Evolutionary conservation across 2,888 invertebrate species (phyloP), one percentile per base, ranked within the genome.

Genomic region (Trichogramma evanescens): DNA sequence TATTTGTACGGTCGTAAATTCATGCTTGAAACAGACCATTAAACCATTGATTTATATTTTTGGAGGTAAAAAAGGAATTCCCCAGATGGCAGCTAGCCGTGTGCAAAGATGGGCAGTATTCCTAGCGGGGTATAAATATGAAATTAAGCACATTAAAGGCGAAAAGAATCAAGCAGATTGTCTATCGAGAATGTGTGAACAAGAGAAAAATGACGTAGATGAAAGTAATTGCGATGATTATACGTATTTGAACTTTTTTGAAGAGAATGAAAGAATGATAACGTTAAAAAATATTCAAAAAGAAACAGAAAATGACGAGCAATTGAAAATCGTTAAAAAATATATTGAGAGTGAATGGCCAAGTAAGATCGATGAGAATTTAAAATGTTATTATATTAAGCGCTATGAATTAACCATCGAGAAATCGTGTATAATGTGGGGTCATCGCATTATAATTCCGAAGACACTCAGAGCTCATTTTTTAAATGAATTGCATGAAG

Each of bases 1-100:
- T 79, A 72, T 61, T 42, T 78, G 1, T 75, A 66, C 63, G 80
- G 78, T 1, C 59, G 66, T 13, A 13, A 26, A 26, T 59, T 65
- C 40, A n/a, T 45, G 1, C 43, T 62, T 1, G 49, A 62, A 26
- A 62, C 62, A 8, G 63, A 65, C 50, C 58, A 65, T 53, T 53
- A 54, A 62, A 50, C 63, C 59, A 52, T 63, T 79, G n/a, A 66
- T 54, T 4, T 66, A 63, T 38, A 69, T 78, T n/a, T 70, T 77
- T 51, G 56, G 62, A 0, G 13, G 51, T 5, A 63, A 62, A 67
- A 62, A 63, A 51, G 64, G 52, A 54, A 69, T 50, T 66, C 71
- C 58, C 26, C 65, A 49, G 51, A 63, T 72, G 61, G 69, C 70
- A 48, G 68, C 72, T 6, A 64, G 65, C 38, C 63, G 66, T 44